A percentile compares a stretch with the other conserved stretches of the same genome.
These are phyloP conservation scores for Dunckerocampus dactyliophorus DNA, from an alignment of 2,113 vertebrate genomes.

Conservation along the genomic window DNA sequence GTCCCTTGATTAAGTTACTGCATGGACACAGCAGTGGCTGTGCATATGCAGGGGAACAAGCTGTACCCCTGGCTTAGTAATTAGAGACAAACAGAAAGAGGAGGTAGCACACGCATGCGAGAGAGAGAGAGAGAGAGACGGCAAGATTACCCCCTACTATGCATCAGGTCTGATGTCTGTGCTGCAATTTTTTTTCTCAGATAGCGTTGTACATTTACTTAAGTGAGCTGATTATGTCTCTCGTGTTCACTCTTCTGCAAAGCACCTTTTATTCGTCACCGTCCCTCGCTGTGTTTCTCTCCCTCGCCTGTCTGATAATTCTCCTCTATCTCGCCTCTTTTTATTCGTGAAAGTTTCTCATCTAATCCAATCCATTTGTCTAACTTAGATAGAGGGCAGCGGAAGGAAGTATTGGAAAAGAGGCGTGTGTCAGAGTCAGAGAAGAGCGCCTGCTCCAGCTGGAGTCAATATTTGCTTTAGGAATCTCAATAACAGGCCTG, in stretches of 20 bases:
- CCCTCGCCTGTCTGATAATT: slow-evolving; percentile 14
- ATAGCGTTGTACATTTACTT: slow-evolving; percentile 57
- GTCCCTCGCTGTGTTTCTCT: slow-evolving; percentile 28
- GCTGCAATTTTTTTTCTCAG: slow-evolving; percentile 46
- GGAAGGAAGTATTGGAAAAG: slow-evolving; percentile 63
- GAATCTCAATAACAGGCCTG: slow-evolving; percentile 80
- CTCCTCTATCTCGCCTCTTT: slow-evolving; percentile 17
- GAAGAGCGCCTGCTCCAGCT: slow-evolving; percentile 68
- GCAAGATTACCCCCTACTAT: slow-evolving; percentile 40
- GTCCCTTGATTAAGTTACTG: slow-evolving; percentile 64
- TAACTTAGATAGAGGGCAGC: slow-evolving; percentile 53
- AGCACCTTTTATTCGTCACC: slow-evolving; percentile 49
- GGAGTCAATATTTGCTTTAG: slow-evolving; percentile 83
- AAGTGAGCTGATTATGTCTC: slow-evolving; percentile 53
- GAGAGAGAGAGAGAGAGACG: slow-evolving; percentile 24
- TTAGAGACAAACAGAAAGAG: slow-evolving; percentile 55
- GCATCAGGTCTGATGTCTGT: slow-evolving; percentile 56
- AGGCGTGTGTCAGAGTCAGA: slow-evolving; percentile 63
- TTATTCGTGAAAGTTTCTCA: slow-evolving; percentile 39
- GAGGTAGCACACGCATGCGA: slow-evolving; percentile 2
- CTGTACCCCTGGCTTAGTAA: slow-evolving; percentile 64
- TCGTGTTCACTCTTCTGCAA: slow-evolving; percentile 42
- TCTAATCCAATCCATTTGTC: slow-evolving; percentile 54
- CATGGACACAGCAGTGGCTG: slow-evolving; percentile 44
- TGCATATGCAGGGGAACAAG: slow-evolving; percentile 63